phyloP scores from a whole-genome alignment of 2,113 vertebrate genomes.

The Gallinago undulata region DNA sequence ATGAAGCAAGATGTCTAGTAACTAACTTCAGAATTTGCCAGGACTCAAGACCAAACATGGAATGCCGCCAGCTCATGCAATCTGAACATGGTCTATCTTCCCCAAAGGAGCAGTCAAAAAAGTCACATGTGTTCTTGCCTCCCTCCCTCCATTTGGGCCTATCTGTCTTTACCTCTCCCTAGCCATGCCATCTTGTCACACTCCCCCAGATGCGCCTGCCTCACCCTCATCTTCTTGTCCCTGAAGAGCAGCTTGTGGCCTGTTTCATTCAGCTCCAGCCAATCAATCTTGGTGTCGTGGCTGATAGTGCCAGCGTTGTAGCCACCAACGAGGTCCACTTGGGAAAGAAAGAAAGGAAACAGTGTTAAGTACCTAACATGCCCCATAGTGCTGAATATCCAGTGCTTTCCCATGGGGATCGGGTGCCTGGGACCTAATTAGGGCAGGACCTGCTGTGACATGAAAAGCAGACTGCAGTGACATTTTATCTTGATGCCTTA shows the following conservation, averaged over 20 bases:
- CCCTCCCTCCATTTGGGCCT: neutral
- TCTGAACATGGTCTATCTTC: neutral
- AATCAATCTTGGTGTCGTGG: conserved; percentile 92
- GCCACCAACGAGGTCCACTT: conserved; percentile 89
- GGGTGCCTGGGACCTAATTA: neutral
- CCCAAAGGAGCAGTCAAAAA: neutral
- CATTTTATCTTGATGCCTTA: neutral
- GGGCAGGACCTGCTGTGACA: neutral
- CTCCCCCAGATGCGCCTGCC: neutral
- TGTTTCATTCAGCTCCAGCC: conserved; percentile 96
- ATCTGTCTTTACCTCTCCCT: neutral
- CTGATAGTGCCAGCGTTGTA: conserved; percentile 85
- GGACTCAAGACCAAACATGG: neutral
- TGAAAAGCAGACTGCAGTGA: neutral
- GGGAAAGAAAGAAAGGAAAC: neutral
- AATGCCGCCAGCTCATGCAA: neutral
- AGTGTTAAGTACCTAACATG: neutral
- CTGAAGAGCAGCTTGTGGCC: conserved; percentile 95
- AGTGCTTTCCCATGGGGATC: neutral
- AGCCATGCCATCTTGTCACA: neutral
- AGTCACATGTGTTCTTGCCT: neutral
- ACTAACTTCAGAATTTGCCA: neutral
- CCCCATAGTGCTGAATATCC: neutral
- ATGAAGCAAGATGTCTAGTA: neutral
- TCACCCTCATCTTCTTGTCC: conserved; percentile 93